Percentiles rank a stretch among this genome's conserved stretches.
Evolutionary conservation across 2,113 vertebrate species (phyloP).

Genomic region (Corapipo altera): DNA sequence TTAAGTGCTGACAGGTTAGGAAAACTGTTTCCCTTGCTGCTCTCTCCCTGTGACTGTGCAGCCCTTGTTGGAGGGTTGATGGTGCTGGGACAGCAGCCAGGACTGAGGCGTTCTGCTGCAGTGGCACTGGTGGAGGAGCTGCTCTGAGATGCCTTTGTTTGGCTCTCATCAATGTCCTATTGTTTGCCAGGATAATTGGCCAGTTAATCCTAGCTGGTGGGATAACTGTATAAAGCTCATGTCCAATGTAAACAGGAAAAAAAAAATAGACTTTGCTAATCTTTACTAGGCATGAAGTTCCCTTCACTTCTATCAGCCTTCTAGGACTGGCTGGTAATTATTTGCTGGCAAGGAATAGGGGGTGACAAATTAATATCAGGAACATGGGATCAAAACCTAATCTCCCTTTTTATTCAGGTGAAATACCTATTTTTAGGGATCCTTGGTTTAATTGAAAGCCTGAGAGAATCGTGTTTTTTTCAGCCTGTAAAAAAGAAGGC

Average conservation of each 20-base stretch:
- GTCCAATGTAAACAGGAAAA: constrained; percentile 27
- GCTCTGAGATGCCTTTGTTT: constrained; percentile 46
- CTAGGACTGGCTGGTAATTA: neutral
- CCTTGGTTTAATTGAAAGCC: neutral
- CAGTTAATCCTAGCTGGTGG: neutral
- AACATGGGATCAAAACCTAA: neutral
- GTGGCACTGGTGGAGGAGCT: neutral
- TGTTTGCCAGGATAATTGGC: constrained; percentile 11
- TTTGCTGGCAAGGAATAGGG: neutral
- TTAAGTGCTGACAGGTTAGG: constrained; percentile 22
- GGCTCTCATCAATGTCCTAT: constrained; percentile 21
- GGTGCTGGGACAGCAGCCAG: neutral
- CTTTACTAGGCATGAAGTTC: neutral
- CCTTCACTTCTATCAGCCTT: neutral
- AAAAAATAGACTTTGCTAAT: neutral
- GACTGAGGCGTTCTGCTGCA: neutral
- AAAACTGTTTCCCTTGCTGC: constrained; percentile 43
- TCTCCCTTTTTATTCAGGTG: neutral
- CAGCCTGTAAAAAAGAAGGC: neutral
- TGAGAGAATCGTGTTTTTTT: neutral
- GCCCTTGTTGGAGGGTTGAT: neutral
- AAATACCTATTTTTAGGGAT: neutral
- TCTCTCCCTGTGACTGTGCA: neutral
- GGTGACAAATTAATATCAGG: neutral
- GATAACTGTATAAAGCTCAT: constrained; percentile 1